These are phyloP conservation scores for Alloscopus bannaensis DNA, from an alignment of 2,888 invertebrate species.

Conservation along the genomic window DNA sequence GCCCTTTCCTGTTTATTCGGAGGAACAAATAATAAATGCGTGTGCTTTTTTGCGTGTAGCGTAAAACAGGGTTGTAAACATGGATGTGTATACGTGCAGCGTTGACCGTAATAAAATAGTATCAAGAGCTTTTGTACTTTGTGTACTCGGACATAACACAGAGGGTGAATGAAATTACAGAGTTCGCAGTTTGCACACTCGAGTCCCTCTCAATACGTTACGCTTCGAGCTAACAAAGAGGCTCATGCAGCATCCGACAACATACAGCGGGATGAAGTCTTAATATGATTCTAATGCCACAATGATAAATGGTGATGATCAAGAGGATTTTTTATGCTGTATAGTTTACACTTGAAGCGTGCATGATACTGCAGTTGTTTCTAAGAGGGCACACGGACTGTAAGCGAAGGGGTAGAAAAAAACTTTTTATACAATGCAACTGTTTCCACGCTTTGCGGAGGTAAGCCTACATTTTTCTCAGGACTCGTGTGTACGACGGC, in stretches of 20 bases:
- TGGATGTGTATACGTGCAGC: too few relatives aligned
- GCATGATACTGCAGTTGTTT: conserved; percentile 26
- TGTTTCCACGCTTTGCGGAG: conserved; percentile 49
- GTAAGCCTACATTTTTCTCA: not conserved
- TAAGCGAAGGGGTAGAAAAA: not conserved
- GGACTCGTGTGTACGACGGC: not conserved
- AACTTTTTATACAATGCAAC: conserved; percentile 24
- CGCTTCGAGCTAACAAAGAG: not conserved
- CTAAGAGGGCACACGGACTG: conserved; percentile 7
- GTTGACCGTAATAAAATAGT: too few relatives aligned
- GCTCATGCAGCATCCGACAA: conserved; percentile 16
- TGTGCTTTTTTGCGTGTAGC: too few relatives aligned
- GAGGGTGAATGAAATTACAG: not conserved
- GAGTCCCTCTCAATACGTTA: not conserved
- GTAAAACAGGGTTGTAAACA: too few relatives aligned
- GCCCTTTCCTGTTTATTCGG: conserved; percentile 20
- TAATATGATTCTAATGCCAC: not conserved
- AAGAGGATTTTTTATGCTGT: not conserved
- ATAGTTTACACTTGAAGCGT: conserved; percentile 1
- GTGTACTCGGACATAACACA: not conserved
- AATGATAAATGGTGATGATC: conserved; percentile 5
- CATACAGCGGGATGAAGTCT: conserved; percentile 23
- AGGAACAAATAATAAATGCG: too few relatives aligned
- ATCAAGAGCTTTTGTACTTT: not conserved
- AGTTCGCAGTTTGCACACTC: not conserved